These are phyloP conservation scores for Pasiphila rectangulata DNA, from an alignment of 2,888 invertebrate species.

Conservation along the genomic window DNA sequence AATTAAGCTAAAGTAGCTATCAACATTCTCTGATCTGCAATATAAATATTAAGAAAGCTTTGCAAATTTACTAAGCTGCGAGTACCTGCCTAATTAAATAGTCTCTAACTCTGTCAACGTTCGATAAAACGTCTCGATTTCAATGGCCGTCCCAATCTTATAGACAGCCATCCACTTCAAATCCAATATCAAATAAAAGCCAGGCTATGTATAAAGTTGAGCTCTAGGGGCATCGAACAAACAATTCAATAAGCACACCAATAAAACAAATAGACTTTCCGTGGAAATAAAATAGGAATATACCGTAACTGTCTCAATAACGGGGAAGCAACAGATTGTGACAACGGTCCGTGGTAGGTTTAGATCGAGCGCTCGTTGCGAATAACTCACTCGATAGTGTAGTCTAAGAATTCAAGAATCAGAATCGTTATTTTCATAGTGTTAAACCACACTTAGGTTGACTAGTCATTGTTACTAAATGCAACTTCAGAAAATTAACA, in stretches of 20 bases:
- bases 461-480: too few relatives aligned
- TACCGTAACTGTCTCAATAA: constrained; percentile 30
- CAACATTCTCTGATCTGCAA: background rate
- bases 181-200: constrained; percentile 14
- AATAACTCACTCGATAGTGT: background rate
- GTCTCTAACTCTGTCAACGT: background rate
- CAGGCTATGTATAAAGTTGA: constrained; percentile 10
- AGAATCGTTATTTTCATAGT: too few relatives aligned
- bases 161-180: constrained; percentile 10
- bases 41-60: background rate
- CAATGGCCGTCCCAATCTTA: constrained; percentile 8
- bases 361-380: constrained; percentile 2
- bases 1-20: too few relatives aligned
- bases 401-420: too few relatives aligned
- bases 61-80: background rate
- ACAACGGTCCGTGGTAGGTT: constrained; percentile 14
- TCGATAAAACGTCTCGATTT: constrained; percentile 1
- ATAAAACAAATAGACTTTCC: constrained; percentile 28
- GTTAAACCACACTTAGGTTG: too few relatives aligned
- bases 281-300: constrained; percentile 25
- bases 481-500: too few relatives aligned
- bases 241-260: constrained; percentile 28
- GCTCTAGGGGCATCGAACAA: constrained; percentile 13
- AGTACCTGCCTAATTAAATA: background rate
- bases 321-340: constrained; percentile 32